Percentiles rank a stretch among this genome's conserved stretches.
These are phyloP conservation scores for Dendrophyllia cribrosa DNA, from an alignment of 64 coral and sea anemone species.

Conservation along the genomic window DNA sequence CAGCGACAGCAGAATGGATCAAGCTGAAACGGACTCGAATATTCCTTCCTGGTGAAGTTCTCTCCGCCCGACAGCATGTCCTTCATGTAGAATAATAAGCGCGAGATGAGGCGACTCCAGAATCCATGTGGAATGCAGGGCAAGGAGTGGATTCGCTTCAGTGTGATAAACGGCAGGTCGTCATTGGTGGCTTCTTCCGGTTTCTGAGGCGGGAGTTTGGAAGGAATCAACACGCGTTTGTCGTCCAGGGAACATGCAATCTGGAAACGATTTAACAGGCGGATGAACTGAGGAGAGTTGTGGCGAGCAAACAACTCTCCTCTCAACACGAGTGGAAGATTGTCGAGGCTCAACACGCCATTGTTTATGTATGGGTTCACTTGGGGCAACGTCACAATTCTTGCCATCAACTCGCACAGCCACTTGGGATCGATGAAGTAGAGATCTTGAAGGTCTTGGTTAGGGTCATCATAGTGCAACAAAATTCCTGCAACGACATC, in stretches of 20 bases:
- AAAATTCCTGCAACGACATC: constrained; percentile 73
- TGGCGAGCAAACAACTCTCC: constrained; percentile 73
- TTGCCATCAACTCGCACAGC: constrained; percentile 93
- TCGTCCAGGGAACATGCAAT: constrained; percentile 90
- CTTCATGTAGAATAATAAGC: constrained; percentile 87
- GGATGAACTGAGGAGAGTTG: constrained; percentile 85
- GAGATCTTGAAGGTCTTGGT: constrained; percentile 93
- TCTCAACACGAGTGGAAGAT: constrained; percentile 73
- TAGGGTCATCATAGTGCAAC: constrained; percentile 97
- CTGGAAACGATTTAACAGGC: constrained; percentile 93
- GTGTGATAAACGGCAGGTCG: constrained; percentile 70
- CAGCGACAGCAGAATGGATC: constrained; percentile 66
- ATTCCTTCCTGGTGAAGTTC: background rate
- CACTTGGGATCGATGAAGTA: constrained; percentile 96
- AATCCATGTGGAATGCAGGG: constrained; percentile 89
- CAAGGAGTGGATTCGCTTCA: constrained; percentile 82
- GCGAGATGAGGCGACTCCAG: constrained; percentile 89
- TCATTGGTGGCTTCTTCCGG: constrained; percentile 66
- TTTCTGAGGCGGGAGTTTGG: constrained; percentile 83
- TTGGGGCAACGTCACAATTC: constrained; percentile 74
- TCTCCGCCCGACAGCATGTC: constrained; percentile 75
- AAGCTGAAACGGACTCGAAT: constrained; percentile 40
- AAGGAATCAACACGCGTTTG: constrained; percentile 87
- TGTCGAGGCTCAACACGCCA: constrained; percentile 66
- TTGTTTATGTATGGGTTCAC: constrained; percentile 73